These are phyloP conservation scores for Aix galericulata DNA, from an alignment of 2,113 vertebrate species.

Conservation along the genomic window DNA sequence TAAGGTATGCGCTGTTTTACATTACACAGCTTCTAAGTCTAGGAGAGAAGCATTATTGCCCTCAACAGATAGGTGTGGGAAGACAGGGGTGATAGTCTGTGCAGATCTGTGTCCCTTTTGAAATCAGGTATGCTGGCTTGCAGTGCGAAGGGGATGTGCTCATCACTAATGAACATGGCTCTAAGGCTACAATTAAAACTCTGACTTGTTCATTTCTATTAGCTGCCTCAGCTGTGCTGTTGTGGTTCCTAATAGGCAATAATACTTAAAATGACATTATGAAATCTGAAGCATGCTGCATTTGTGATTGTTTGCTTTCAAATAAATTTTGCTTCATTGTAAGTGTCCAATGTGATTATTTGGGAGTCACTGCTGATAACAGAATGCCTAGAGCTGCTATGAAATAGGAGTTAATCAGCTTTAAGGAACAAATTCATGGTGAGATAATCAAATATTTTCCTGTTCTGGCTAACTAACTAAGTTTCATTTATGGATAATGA, in stretches of 20 bases:
- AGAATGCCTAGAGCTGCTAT: neutral
- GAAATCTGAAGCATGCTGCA: neutral
- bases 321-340: slow-evolving; percentile 17
- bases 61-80: neutral
- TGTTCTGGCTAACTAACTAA: neutral
- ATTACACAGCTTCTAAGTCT: neutral
- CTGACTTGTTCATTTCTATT: slow-evolving; percentile 15
- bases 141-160: neutral
- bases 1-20: neutral
- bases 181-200: slow-evolving; percentile 37
- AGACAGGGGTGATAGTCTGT: neutral
- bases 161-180: neutral
- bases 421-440: slow-evolving; percentile 1
- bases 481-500: neutral
- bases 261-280: slow-evolving; percentile 37
- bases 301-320: slow-evolving; percentile 33
- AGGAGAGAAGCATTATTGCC: neutral
- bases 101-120: neutral
- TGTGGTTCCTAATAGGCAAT: slow-evolving; percentile 28
- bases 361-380: neutral
- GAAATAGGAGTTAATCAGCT: neutral
- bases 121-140: neutral
- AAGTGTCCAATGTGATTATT: neutral
- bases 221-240: neutral
- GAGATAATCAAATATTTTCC: neutral